These are phyloP conservation scores for Muntiacus reevesi DNA, from an alignment of 2,113 vertebrate genomes.

Conservation along the genomic window DNA sequence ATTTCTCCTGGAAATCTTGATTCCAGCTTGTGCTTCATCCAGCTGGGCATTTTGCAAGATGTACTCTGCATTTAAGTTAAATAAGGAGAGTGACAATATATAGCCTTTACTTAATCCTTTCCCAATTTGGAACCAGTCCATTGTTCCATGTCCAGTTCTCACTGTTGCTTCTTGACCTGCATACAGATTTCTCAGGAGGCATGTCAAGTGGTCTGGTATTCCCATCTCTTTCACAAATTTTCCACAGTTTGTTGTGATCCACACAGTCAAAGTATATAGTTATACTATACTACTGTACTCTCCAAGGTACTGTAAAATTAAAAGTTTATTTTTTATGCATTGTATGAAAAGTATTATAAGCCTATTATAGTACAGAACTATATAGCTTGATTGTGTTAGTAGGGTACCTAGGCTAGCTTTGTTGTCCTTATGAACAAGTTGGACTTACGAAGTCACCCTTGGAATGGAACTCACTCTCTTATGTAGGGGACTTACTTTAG, in stretches of 20 bases:
- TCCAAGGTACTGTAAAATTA: neutral
- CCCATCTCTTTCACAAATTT: neutral
- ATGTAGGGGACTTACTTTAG: neutral
- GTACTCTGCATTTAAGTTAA: neutral
- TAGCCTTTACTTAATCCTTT: neutral
- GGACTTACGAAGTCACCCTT: neutral
- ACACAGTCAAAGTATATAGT: neutral
- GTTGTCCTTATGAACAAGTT: neutral
- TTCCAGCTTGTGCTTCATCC: neutral
- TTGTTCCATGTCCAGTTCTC: neutral
- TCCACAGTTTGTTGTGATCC: neutral
- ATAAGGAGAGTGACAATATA: neutral
- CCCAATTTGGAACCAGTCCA: neutral
- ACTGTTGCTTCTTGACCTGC: neutral
- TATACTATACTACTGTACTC: neutral
- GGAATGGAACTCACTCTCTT: neutral
- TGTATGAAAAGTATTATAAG: neutral
- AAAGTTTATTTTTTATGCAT: neutral
- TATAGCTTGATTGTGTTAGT: neutral
- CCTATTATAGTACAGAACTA: neutral
- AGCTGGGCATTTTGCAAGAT: rapidly evolving
- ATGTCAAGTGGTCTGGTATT: neutral
- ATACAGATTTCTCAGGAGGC: neutral
- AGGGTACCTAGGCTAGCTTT: neutral
- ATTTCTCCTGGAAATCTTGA: neutral